Evolutionary conservation across 2,797 vertebrate species (phyloP), one percentile per base, ranked within the genome.

Genomic region (Rhyacichthys aspro): DNA sequence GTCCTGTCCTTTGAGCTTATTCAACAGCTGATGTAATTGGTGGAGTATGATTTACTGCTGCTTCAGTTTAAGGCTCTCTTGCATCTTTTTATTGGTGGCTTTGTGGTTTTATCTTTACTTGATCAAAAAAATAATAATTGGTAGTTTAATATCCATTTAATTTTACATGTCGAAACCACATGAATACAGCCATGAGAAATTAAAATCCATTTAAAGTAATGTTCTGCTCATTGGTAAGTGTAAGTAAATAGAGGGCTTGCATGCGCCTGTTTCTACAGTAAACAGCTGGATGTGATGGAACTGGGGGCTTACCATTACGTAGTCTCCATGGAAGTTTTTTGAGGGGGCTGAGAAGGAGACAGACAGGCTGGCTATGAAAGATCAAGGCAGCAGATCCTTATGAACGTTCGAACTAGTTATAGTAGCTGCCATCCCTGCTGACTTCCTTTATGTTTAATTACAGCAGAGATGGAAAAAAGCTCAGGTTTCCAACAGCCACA

Each of bases 271-370:
- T 78, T 87, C 76, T 70, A 70, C 82, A 83, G 80, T 79, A 88
- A 87, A 88, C 87, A 86, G 87, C 89, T 90, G 86, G 78, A 74
- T 83, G 57, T 74, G 83, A 82, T 74, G 84, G 72, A 82, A 82
- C 79, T 56, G 17, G 60, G 70, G 83, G 74, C 64, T 81, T 74
- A 75, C 70, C 64, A 6, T 79, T 78, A 68, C 36, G 53, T 67
- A 77, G 54, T 67, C 70, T 63, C 56, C 64, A 74, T 60, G 48
- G 64, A 65, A 57, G 8, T 19, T 9, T 16, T 52, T 59, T 81
- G 78, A 67, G 55, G 44, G 41, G 44, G 59, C 39, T 17, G 9
- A 19, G 67, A 53, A 43, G 71, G 86, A 89, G 82, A 83, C 88
- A 87, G 84, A 70, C 79, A 63, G 88, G 62, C 88, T 82, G 86